These are phyloP conservation scores for Bombyx mandarina DNA, from an alignment of 1,140 invertebrate species.

Conservation along the genomic window DNA sequence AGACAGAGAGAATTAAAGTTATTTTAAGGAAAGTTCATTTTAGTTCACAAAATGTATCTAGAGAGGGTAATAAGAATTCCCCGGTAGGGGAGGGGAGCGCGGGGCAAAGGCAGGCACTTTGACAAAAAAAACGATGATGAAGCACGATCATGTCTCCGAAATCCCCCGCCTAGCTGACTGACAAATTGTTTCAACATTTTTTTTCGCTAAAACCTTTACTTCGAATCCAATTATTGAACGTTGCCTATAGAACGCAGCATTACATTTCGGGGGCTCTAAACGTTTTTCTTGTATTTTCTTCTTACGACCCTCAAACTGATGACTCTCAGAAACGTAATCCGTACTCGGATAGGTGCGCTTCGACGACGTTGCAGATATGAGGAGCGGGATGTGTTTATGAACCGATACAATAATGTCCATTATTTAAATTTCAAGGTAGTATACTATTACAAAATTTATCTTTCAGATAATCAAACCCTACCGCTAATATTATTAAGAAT, in stretches of 20 bases:
- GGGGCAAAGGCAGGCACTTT: slow-evolving; percentile 34
- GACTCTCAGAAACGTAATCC: too few species aligned
- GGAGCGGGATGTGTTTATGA: too few species aligned
- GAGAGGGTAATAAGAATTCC: slow-evolving; percentile 55
- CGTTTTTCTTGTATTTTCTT: slow-evolving; percentile 48
- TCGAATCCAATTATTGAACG: slow-evolving; percentile 50
- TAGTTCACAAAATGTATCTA: slow-evolving; percentile 53
- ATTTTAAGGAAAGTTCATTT: slow-evolving; percentile 55
- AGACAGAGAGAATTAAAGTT: slow-evolving; percentile 61
- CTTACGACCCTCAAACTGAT: slow-evolving; percentile 21
- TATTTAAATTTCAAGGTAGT: too few species aligned
- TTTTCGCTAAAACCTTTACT: slow-evolving; percentile 48
- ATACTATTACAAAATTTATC: too few species aligned
- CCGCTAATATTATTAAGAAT: too few species aligned
- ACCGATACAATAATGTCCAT: too few species aligned
- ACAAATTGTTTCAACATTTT: slow-evolving; percentile 53
- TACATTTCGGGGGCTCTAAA: slow-evolving; percentile 28
- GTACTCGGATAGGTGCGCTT: too few species aligned
- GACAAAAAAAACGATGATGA: slow-evolving; percentile 60
- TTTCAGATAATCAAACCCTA: too few species aligned
- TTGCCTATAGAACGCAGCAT: slow-evolving; percentile 37
- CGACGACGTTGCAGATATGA: too few species aligned
- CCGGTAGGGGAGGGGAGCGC: slow-evolving; percentile 20
- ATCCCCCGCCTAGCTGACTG: slow-evolving; percentile 45
- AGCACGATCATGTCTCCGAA: slow-evolving; percentile 48